Conservation (phyloP, 64 coral and sea anemone species). For the Montipora sp. region DNA sequence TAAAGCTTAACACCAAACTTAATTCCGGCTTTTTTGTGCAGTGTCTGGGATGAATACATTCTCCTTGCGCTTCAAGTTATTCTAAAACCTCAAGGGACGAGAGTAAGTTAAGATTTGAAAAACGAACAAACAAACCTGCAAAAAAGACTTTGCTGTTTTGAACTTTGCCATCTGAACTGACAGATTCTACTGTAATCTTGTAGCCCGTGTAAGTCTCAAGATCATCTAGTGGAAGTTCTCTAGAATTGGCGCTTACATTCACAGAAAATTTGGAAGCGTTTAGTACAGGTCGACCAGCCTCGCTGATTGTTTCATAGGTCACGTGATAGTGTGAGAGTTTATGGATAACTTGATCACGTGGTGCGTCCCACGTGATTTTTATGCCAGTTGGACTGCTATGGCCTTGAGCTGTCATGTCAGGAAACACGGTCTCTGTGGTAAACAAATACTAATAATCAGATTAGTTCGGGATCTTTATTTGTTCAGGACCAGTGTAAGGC, state of each 20-base stretch:
- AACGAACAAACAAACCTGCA: constrained; percentile 27
- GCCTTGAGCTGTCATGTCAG: constrained; percentile 33
- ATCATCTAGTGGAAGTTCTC: not conserved
- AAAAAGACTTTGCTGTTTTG: constrained; percentile 16
- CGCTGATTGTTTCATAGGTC: constrained; percentile 28
- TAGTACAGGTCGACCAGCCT: constrained; percentile 3
- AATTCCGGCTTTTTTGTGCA: too few species aligned
- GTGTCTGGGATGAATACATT: too few species aligned
- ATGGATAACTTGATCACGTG: constrained; percentile 30
- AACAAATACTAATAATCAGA: too few species aligned
- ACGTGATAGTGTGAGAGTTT: constrained; percentile 59
- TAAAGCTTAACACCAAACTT: too few species aligned
- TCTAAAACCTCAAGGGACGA: too few species aligned
- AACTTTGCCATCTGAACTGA: constrained; percentile 27
- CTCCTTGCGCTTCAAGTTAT: too few species aligned
- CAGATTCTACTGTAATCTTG: constrained; percentile 39
- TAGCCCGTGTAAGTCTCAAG: constrained; percentile 62
- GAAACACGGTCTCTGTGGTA: constrained; percentile 30
- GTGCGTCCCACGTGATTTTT: constrained; percentile 52
- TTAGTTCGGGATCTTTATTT: too few species aligned
- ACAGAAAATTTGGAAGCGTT: not conserved
- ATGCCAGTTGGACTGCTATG: constrained; percentile 16
- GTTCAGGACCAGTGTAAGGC: too few species aligned
- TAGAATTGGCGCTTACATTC: constrained; percentile 59
- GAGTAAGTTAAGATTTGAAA: too few species aligned